Conservation (phyloP, 2,113 vertebrate species). For the Coturnix japonica region DNA sequence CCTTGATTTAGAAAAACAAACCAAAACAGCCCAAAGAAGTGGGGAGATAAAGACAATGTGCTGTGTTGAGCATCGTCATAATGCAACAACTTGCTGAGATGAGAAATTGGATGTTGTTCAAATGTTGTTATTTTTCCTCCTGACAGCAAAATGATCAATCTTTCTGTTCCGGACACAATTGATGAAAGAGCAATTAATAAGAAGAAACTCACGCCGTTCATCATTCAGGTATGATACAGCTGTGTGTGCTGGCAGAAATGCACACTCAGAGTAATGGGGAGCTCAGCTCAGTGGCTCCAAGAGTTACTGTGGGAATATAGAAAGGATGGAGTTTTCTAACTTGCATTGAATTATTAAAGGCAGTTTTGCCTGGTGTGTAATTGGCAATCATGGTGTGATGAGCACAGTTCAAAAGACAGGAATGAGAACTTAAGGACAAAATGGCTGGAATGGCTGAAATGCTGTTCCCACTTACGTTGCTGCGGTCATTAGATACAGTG, state of each 20-base stretch:
- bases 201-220: conserved; percentile 94
- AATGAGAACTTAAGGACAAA: background rate
- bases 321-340: background rate
- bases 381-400: background rate
- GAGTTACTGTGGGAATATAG: background rate
- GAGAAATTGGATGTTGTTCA: background rate
- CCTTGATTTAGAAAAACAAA: background rate
- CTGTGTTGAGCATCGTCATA: background rate
- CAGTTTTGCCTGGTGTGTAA: background rate
- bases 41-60: background rate
- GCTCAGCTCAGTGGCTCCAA: background rate
- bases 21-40: background rate
- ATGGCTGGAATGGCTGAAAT: background rate
- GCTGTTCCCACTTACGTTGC: rapidly evolving
- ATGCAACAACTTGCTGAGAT: background rate
- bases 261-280: background rate
- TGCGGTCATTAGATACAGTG: background rate
- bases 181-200: conserved; percentile 98
- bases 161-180: conserved; percentile 95
- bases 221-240: conserved; percentile 84
- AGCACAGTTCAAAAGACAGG: background rate
- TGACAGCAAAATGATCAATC: conserved; percentile 97
- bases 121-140: background rate
- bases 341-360: conserved; percentile 20
- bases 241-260: background rate